Evolutionary conservation across 1,140 invertebrate species (phyloP).

Genomic region (Achatina immaculata): DNA sequence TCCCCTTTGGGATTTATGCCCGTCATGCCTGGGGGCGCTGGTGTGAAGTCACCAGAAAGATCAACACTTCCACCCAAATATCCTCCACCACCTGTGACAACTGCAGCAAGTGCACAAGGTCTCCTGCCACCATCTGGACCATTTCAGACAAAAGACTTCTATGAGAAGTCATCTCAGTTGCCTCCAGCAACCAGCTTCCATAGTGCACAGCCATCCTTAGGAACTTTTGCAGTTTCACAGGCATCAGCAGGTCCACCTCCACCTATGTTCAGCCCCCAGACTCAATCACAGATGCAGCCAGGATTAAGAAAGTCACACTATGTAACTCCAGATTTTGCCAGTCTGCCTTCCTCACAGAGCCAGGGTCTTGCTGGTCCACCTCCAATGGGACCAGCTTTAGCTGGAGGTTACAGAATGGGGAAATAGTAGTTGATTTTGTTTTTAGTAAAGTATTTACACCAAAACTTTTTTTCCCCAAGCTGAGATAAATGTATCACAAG

Average conservation of each 20-base stretch:
- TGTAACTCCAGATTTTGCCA: conserved; percentile 28
- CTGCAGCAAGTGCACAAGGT: not conserved
- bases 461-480: too few relatives aligned
- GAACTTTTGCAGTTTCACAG: not conserved
- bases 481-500: too few relatives aligned
- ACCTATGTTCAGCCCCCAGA: not conserved
- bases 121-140: too few relatives aligned
- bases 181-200: not conserved
- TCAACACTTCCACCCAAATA: conserved; percentile 11
- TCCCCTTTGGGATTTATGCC: conserved; percentile 64
- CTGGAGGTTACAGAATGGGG: conserved; percentile 19
- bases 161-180: not conserved
- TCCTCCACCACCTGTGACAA: not conserved
- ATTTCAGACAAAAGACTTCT: not conserved
- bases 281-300: not conserved
- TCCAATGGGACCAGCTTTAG: conserved; percentile 23
- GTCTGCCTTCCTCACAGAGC: not conserved
- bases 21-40: conserved; percentile 63
- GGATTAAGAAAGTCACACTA: conserved; percentile 26
- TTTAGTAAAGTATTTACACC: not conserved
- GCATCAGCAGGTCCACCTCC: conserved; percentile 14
- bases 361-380: not conserved
- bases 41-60: not conserved
- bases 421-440: not conserved
- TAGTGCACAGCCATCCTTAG: not conserved